A percentile compares a stretch with the other conserved stretches of the same genome.
Evolutionary conservation across 1,140 invertebrate species (phyloP).

Genomic region (Pantala flavescens): DNA sequence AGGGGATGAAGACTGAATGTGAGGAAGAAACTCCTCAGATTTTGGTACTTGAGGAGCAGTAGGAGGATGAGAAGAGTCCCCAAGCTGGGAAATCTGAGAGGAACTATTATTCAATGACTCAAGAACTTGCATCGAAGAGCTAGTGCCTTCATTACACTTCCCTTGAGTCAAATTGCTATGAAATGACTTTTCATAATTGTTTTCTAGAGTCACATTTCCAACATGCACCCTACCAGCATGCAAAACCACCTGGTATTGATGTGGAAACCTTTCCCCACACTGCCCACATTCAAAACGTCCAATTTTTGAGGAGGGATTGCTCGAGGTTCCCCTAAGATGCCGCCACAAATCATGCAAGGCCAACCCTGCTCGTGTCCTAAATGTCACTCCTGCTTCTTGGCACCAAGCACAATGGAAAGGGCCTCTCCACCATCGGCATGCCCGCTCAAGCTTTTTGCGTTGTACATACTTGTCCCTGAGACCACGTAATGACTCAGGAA

Average conservation of each 20-base stretch:
- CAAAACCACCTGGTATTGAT: not conserved
- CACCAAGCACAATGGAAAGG: not conserved
- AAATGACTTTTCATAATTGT: not conserved
- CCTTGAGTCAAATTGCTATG: not conserved
- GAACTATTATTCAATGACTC: constrained; percentile 2
- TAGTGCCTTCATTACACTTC: not conserved
- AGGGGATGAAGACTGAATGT: not conserved
- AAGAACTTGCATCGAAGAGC: not conserved
- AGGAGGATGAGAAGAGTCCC: not conserved
- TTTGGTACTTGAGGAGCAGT: not conserved
- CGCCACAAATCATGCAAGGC: constrained; percentile 1
- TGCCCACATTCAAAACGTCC: not conserved
- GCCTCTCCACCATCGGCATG: not conserved
- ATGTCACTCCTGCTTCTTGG: not conserved
- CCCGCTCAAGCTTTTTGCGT: not conserved
- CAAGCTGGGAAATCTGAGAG: not conserved
- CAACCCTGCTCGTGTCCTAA: not conserved
- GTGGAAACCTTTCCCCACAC: not conserved
- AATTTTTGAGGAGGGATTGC: not conserved
- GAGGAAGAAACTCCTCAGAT: not conserved
- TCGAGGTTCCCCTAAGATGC: not conserved
- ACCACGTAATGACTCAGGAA: not conserved
- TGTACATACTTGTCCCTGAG: not conserved
- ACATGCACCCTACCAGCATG: not conserved
- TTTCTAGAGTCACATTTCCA: not conserved